Evolutionary conservation across 2,888 invertebrate species (phyloP).

Genomic region (Apodemia mormo): DNA sequence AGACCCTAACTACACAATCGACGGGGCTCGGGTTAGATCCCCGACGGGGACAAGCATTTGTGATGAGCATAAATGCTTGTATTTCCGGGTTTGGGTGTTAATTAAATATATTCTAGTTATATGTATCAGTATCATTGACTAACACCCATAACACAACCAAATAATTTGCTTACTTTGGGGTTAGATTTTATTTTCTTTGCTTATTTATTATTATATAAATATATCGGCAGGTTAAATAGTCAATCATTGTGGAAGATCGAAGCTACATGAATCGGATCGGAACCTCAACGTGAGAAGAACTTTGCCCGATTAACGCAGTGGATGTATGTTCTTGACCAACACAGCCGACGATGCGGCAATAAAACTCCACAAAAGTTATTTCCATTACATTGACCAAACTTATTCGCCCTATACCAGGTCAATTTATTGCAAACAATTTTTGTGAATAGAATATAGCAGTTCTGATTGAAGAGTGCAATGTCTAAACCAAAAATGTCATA

Average conservation of each 20-base stretch:
- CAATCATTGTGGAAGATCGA: conserved; percentile 3
- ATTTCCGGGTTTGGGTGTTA: no score
- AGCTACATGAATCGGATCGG: neutral
- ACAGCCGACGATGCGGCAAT: conserved; percentile 49
- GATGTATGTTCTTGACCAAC: conserved; percentile 8
- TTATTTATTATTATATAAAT: no score
- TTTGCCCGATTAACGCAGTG: conserved; percentile 34
- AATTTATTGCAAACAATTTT: conserved; percentile 67
- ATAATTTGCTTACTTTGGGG: no score
- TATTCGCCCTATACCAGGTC: conserved; percentile 63
- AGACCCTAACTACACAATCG: no score
- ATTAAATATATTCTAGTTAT: no score
- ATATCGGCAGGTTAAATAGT: conserved; percentile 8
- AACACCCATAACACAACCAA: no score
- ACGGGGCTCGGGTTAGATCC: no score
- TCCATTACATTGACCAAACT: conserved; percentile 61
- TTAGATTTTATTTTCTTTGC: no score
- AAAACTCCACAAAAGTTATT: conserved; percentile 63
- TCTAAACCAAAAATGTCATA: conserved; percentile 80
- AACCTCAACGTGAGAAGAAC: conserved; percentile 38
- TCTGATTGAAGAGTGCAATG: conserved; percentile 78
- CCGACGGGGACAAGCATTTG: no score
- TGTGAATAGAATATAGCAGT: conserved; percentile 67
- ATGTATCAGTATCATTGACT: no score
- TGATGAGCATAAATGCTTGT: no score